These are phyloP conservation scores for Hirtodrosophila alboralis DNA, from an alignment of 2,888 invertebrate species.

Conservation along the genomic window DNA sequence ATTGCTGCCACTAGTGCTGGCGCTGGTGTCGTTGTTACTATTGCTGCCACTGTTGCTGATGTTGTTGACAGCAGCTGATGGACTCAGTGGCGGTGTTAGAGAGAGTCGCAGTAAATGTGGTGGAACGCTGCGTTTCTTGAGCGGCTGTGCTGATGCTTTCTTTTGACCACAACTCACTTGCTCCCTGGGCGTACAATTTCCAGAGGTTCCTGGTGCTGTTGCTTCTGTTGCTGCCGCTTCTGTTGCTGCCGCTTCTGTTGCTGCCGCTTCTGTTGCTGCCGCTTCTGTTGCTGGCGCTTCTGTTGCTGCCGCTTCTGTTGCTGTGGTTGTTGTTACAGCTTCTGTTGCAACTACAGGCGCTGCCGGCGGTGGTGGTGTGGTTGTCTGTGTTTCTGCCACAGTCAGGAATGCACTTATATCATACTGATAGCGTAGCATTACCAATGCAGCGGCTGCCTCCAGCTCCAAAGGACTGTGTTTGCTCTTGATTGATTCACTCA, in stretches of 20 bases:
- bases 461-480: slow-evolving; percentile 44
- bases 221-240: too few relatives aligned
- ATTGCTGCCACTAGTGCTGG: background rate
- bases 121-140: slow-evolving; percentile 65
- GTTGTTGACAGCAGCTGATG: background rate
- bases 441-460: slow-evolving; percentile 66
- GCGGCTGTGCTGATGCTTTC: slow-evolving; percentile 37
- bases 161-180: slow-evolving; percentile 17
- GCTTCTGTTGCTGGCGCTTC: too few relatives aligned
- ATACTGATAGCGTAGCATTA: slow-evolving; percentile 65
- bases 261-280: background rate
- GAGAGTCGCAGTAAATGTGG: slow-evolving; percentile 51
- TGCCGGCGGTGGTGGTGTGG: slow-evolving; percentile 19
- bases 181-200: slow-evolving; percentile 64
- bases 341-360: background rate
- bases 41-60: slow-evolving; percentile 4
- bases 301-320: too few relatives aligned
- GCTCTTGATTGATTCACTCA: background rate
- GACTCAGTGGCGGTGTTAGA: slow-evolving; percentile 54
- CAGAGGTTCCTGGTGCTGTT: background rate
- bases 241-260: slow-evolving; percentile 23
- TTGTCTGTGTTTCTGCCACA: background rate
- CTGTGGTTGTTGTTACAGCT: too few relatives aligned
- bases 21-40: background rate
- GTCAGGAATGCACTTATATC: slow-evolving; percentile 23